Percentiles rank a stretch among this genome's conserved stretches.
These are phyloP conservation scores for Eupithecia tripunctaria DNA, from an alignment of 2,888 invertebrate species.

Conservation along the genomic window DNA sequence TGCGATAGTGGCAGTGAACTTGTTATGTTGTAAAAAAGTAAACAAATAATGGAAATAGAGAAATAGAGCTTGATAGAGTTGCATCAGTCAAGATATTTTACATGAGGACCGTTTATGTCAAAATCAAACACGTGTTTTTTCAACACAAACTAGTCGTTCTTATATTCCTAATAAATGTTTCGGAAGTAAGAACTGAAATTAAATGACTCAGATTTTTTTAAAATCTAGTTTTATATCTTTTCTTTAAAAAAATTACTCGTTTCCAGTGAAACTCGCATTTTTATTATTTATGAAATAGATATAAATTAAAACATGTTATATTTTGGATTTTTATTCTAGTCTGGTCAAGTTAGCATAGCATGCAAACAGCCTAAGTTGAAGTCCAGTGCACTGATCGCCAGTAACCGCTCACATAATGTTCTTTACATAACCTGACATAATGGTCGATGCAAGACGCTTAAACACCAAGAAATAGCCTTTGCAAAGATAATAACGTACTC, in stretches of 20 bases:
- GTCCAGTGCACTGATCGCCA: not conserved
- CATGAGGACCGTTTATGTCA: not conserved
- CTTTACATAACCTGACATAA: not conserved
- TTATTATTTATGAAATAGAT: not conserved
- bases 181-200: not conserved
- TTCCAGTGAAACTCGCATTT: not conserved
- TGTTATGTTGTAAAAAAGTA: slow-evolving; percentile 13
- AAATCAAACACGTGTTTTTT: not conserved
- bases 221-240: not conserved
- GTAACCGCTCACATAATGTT: slow-evolving; percentile 1
- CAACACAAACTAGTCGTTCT: too few species aligned
- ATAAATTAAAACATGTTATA: not conserved
- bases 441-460: not conserved
- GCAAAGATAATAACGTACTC: not conserved
- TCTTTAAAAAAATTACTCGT: not conserved
- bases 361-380: not conserved
- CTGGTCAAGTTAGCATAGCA: not conserved
- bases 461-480: slow-evolving; percentile 1
- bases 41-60: not conserved
- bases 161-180: not conserved
- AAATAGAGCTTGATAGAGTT: not conserved
- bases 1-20: slow-evolving; percentile 29
- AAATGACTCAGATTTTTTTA: not conserved
- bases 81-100: not conserved
- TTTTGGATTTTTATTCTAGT: not conserved